phyloP scores from a whole-genome alignment of 2,888 invertebrate species.

The Leptinotarsa haldemani region DNA sequence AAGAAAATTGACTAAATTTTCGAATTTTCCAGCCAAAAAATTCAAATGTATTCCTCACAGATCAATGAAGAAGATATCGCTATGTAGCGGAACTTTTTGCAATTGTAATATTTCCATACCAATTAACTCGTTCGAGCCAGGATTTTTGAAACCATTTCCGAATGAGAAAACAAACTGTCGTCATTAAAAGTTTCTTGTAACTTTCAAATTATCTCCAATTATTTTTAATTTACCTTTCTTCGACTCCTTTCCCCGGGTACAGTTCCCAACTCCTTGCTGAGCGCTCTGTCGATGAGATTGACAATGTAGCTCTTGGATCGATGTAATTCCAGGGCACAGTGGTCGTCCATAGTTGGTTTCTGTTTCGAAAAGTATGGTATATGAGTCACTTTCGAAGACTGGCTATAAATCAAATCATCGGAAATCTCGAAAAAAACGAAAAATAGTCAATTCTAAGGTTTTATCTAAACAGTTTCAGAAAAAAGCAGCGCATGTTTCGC shows the following conservation, averaged over 20 bases:
- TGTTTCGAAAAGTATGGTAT: neutral
- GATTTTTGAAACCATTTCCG: neutral
- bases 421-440: neutral
- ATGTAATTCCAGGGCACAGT: slow-evolving; percentile 64
- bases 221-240: slow-evolving; percentile 39
- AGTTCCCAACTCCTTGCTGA: slow-evolving; percentile 65
- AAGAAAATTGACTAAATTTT: no score
- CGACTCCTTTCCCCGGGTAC: slow-evolving; percentile 50
- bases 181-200: neutral
- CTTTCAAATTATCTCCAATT: neutral
- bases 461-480: no score
- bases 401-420: no score
- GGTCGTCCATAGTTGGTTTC: slow-evolving; percentile 52
- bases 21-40: no score
- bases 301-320: slow-evolving; percentile 66
- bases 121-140: neutral
- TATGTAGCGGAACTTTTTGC: neutral
- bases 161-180: slow-evolving; percentile 1
- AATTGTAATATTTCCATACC: neutral
- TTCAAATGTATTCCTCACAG: no score
- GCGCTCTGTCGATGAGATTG: slow-evolving; percentile 65
- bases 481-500: no score
- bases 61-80: neutral
- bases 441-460: no score
- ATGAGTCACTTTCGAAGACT: no score